phyloP scores from a whole-genome alignment of 1,140 invertebrate species.

The Zaprionus gabonicus region DNA sequence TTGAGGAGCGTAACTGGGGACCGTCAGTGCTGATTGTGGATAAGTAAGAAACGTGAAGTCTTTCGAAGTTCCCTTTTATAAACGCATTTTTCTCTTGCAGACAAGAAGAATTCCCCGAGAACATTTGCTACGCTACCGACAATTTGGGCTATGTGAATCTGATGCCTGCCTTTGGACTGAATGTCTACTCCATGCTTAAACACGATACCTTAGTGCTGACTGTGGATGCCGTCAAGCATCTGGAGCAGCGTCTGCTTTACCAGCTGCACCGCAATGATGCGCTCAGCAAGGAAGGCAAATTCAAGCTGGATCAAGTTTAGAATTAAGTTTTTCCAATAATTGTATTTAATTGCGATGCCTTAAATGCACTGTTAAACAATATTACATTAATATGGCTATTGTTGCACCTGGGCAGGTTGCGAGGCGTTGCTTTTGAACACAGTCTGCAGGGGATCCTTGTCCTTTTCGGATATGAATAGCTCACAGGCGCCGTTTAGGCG shows the following conservation, averaged over 20 bases:
- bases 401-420: slow-evolving; percentile 13
- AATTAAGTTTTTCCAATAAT: slow-evolving; percentile 36
- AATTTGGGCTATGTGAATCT: slow-evolving; percentile 93
- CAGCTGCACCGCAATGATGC: slow-evolving; percentile 89
- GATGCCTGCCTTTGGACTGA: slow-evolving; percentile 97
- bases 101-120: slow-evolving; percentile 93
- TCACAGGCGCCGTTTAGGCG: slow-evolving; percentile 86
- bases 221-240: slow-evolving; percentile 91
- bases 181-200: slow-evolving; percentile 97
- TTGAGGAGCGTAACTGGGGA: slow-evolving; percentile 95
- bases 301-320: slow-evolving; percentile 86
- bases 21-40: slow-evolving; percentile 97
- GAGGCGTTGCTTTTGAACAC: background rate
- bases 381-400: slow-evolving; percentile 7
- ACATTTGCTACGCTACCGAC: slow-evolving; percentile 93
- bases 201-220: slow-evolving; percentile 97
- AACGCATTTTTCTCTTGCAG: slow-evolving; percentile 84
- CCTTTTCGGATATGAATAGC: slow-evolving; percentile 89
- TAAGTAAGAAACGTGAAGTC: slow-evolving; percentile 86
- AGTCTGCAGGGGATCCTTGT: slow-evolving; percentile 88
- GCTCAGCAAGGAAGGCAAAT: slow-evolving; percentile 83
- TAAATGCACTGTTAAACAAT: slow-evolving; percentile 52
- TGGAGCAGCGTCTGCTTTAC: slow-evolving; percentile 94
- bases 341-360: slow-evolving; percentile 36
- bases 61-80: background rate